Evolutionary conservation across 2,113 vertebrate genomes (phyloP).

Genomic region (Pollachius pollachius): DNA sequence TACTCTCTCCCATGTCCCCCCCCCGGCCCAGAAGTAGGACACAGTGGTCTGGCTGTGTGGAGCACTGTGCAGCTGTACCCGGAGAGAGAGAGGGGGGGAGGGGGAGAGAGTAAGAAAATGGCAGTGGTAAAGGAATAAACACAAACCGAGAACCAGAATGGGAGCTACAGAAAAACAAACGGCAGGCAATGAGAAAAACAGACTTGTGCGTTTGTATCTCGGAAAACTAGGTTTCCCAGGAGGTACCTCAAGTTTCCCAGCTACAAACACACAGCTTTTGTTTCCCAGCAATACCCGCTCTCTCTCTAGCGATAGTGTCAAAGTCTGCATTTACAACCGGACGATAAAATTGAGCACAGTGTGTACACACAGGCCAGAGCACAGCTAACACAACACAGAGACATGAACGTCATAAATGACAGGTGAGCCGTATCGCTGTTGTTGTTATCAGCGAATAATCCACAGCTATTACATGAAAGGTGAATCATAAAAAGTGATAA

Average conservation of each 20-base stretch:
- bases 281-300: conserved; percentile 3
- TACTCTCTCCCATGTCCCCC: conserved; percentile 25
- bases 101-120: neutral
- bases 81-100: conserved; percentile 11
- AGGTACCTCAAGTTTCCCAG: too few relatives aligned
- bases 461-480: too few relatives aligned
- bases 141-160: neutral
- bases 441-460: too few relatives aligned
- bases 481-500: too few relatives aligned
- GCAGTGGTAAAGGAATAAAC: neutral
- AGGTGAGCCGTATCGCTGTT: too few relatives aligned
- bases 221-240: too few relatives aligned
- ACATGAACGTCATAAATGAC: too few relatives aligned
- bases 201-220: neutral
- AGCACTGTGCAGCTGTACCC: conserved; percentile 55
- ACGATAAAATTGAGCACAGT: neutral
- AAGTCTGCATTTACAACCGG: conserved; percentile 54
- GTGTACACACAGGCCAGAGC: too few relatives aligned
- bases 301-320: conserved; percentile 33
- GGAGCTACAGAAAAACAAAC: conserved; percentile 6
- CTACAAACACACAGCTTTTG: neutral
- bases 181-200: neutral
- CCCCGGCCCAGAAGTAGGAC: conserved; percentile 60
- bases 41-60: conserved; percentile 68
- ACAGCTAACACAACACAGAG: too few relatives aligned